A percentile compares a stretch with the other conserved stretches of the same genome.
Evolutionary conservation across 2,888 invertebrate genomes (phyloP).

Genomic region (Gonocerus acuteangulatus): DNA sequence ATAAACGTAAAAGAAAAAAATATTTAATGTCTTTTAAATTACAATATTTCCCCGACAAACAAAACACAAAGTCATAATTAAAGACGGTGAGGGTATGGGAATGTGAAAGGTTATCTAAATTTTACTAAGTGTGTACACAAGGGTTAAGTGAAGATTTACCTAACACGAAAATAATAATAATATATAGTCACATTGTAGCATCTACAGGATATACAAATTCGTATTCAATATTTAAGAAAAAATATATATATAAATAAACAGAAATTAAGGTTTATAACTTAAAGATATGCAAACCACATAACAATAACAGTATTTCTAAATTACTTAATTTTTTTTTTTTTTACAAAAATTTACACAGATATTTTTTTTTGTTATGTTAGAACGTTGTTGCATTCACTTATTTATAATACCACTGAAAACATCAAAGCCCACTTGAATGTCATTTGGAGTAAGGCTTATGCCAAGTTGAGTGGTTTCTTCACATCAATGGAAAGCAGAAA

Average conservation of each 20-base stretch:
- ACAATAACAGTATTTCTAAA: slow-evolving; percentile 27
- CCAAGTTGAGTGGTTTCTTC: slow-evolving; percentile 34
- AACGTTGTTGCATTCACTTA: slow-evolving; percentile 35
- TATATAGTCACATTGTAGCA: slow-evolving; percentile 10
- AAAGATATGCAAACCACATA: slow-evolving; percentile 30
- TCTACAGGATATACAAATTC: slow-evolving; percentile 24
- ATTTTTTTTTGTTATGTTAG: slow-evolving; percentile 33
- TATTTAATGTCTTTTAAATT: slow-evolving; percentile 36
- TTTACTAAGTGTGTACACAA: slow-evolving; percentile 31
- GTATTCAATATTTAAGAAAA: slow-evolving; percentile 33
- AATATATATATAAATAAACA: slow-evolving; percentile 34
- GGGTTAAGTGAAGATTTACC: slow-evolving; percentile 10
- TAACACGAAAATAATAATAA: slow-evolving; percentile 18
- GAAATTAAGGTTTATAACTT: slow-evolving; percentile 34
- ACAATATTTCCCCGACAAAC: slow-evolving; percentile 21
- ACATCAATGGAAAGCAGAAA: slow-evolving; percentile 39
- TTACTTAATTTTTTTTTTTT: slow-evolving; percentile 29
- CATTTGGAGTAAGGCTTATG: slow-evolving; percentile 34
- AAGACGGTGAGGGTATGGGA: slow-evolving; percentile 28
- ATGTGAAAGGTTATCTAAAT: slow-evolving; percentile 33
- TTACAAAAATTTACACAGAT: slow-evolving; percentile 34
- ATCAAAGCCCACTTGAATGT: slow-evolving; percentile 36
- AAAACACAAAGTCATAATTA: slow-evolving; percentile 11
- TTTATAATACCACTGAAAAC: slow-evolving; percentile 36
- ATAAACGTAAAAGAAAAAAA: slow-evolving; percentile 32